phyloP scores from a whole-genome alignment of 1,140 invertebrate genomes.

The Anoplophora glabripennis region DNA sequence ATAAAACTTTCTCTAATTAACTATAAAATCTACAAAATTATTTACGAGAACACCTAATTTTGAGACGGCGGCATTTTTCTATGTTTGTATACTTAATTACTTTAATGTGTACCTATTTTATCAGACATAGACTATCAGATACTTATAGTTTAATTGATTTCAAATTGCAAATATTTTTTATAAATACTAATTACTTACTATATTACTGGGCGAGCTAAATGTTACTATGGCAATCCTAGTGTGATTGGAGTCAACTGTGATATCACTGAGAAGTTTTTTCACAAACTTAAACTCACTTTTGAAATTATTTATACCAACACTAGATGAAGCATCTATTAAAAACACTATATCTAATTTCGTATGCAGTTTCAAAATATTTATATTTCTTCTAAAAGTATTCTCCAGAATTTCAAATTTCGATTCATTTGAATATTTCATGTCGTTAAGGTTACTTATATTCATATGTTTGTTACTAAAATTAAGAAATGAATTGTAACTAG shows the following conservation, averaged over 20 bases:
- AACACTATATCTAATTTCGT: conserved; percentile 63
- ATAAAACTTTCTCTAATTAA: too few relatives aligned
- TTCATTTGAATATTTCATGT: conserved; percentile 58
- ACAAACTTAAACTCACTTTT: conserved; percentile 69
- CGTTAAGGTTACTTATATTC: too few relatives aligned
- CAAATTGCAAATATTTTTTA: neutral
- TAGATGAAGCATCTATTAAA: conserved; percentile 67
- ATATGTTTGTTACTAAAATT: too few relatives aligned
- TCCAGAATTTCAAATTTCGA: conserved; percentile 58
- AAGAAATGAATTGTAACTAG: too few relatives aligned
- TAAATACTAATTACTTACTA: conserved; percentile 48
- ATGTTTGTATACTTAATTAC: too few relatives aligned
- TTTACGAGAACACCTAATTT: too few relatives aligned
- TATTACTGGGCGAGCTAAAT: conserved; percentile 60
- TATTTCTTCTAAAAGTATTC: conserved; percentile 55
- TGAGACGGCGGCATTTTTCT: too few relatives aligned
- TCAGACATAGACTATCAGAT: too few relatives aligned
- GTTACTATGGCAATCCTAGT: conserved; percentile 66
- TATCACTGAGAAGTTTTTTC: conserved; percentile 67
- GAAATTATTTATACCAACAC: conserved; percentile 66
- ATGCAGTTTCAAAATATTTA: conserved; percentile 48
- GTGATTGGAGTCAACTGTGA: conserved; percentile 61
- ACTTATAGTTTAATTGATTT: too few relatives aligned
- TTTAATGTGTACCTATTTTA: too few relatives aligned
- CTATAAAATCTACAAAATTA: too few relatives aligned